Evolutionary conservation across 2,888 invertebrate genomes (phyloP).

Genomic region (Andrena chrysosceles): DNA sequence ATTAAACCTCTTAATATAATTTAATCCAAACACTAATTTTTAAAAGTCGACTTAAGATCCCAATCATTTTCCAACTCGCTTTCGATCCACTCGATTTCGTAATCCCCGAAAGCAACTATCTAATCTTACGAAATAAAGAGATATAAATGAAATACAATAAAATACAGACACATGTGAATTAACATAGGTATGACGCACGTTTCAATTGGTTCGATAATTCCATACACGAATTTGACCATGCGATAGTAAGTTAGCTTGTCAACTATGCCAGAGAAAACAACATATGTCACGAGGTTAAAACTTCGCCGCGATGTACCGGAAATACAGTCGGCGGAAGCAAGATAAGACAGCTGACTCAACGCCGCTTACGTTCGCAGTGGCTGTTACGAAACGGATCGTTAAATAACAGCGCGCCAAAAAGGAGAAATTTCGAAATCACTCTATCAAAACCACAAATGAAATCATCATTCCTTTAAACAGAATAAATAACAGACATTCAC

Average conservation of each 20-base stretch:
- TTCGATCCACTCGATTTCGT: background rate
- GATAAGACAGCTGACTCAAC: background rate
- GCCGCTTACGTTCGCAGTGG: background rate
- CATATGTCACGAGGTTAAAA: conserved; percentile 16
- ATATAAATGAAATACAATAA: background rate
- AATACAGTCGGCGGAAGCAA: background rate
- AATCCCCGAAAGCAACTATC: background rate
- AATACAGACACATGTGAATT: background rate
- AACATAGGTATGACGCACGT: background rate
- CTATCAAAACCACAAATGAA: background rate
- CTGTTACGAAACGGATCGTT: background rate
- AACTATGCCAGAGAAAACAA: background rate
- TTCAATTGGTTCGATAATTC: conserved; percentile 9
- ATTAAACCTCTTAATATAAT: background rate
- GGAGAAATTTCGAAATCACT: background rate
- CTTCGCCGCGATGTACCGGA: background rate
- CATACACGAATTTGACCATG: background rate
- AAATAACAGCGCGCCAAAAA: background rate
- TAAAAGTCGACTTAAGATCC: background rate
- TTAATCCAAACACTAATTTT: background rate
- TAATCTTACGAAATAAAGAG: background rate
- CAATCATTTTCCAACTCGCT: background rate
- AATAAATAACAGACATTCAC: background rate
- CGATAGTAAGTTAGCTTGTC: conserved; percentile 3
- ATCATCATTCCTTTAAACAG: background rate